These are phyloP conservation scores for Papio anubis DNA, from an alignment of 2,113 vertebrate genomes.

Conservation along the genomic window DNA sequence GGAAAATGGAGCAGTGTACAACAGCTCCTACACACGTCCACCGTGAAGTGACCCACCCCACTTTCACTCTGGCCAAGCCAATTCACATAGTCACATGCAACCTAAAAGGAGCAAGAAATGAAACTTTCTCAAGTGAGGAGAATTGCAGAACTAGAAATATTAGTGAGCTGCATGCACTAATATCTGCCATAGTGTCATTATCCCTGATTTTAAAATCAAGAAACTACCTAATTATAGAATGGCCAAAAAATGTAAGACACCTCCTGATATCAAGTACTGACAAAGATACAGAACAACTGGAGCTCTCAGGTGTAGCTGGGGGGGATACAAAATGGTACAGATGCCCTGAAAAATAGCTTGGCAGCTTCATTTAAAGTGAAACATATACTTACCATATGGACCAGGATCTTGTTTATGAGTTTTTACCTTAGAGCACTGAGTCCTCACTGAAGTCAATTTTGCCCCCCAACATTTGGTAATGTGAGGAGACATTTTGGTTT, in stretches of 20 bases:
- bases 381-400: not conserved
- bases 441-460: not conserved
- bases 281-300: not conserved
- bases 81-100: not conserved
- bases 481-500: not conserved
- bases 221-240: not conserved
- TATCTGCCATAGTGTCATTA: not conserved
- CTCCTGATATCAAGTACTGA: not conserved
- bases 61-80: not conserved
- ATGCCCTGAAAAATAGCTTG: not conserved
- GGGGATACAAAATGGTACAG: not conserved
- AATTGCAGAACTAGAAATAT: not conserved
- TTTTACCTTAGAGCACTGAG: not conserved
- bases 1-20: not conserved
- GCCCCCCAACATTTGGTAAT: not conserved
- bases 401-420: not conserved
- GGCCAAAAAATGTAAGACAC: not conserved
- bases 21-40: not conserved
- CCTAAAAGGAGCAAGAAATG: not conserved
- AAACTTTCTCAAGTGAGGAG: not conserved
- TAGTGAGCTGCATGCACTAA: not conserved
- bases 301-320: not conserved
- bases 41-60: not conserved
- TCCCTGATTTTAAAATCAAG: constrained; percentile 23
- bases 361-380: not conserved